Evolutionary conservation across 2,888 invertebrate genomes (phyloP), one percentile per base, ranked within the genome.

Genomic region (Trissolcus japonicus): DNA sequence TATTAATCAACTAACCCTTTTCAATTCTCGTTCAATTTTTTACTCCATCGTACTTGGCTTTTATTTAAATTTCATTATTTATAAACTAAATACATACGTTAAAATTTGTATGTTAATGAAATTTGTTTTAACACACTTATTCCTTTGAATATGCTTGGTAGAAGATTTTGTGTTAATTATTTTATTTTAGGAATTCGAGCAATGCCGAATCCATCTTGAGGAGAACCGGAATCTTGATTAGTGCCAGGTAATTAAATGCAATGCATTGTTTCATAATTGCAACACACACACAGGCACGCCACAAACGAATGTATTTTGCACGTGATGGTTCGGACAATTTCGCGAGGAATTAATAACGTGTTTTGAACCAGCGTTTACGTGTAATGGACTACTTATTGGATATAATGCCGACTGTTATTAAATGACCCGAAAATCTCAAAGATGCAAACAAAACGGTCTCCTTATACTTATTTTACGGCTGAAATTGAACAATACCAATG

Each of bases 331-430:
- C 35, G 46, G 11, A 46, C 46, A 46, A 46, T 46, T 46, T 46
- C 46, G 16, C 46, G 46, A n/a, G 7, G 46, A 46, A 46, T 46
- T 46, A 46, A 46, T 46, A 46, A 46, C 46, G 46, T 46, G 16
- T 16, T 46, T 46, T 16, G 11, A 46, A 46, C 46, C 46, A 6
- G 46, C 16, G 46, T 46, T 46, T 46, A 46, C 16, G 46, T 16
- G 16, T 46, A 46, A 46, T 46, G 46, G 46, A 46, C 46, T 46
- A 46, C 46, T 46, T 46, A 46, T 46, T 46, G 46, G 46, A 11
- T 46, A 46, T 46, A 46, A 46, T 46, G 16, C 46, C 46, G 46
- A 46, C 46, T 46, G 46, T 46, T 16, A 46, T 46, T 46, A 46
- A 46, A 46, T 14, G 46, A 46, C 46, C 46, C 46, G 46, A 46